Percentiles rank a stretch among this genome's conserved stretches.
Evolutionary conservation across 2,113 vertebrate genomes (phyloP).

Genomic region (Seriola aureovittata): DNA sequence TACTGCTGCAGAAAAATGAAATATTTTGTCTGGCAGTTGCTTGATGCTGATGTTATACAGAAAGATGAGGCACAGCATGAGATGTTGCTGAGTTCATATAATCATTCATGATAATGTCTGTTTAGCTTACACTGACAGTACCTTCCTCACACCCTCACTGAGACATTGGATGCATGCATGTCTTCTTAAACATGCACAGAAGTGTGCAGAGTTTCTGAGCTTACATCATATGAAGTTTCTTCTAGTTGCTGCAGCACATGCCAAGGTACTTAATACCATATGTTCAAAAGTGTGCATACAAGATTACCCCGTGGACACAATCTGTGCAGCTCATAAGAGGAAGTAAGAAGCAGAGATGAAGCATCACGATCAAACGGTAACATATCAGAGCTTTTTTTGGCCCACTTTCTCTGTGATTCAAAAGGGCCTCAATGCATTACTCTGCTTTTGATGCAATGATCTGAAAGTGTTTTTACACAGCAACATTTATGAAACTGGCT

Average conservation of each 20-base stretch:
- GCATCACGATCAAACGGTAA: slow-evolving; percentile 64
- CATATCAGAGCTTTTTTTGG: slow-evolving; percentile 68
- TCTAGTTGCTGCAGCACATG: slow-evolving; percentile 30
- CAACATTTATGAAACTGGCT: slow-evolving; percentile 12
- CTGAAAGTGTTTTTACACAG: slow-evolving; percentile 44
- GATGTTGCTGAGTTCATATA: neutral
- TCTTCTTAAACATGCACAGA: neutral
- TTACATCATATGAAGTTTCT: slow-evolving; percentile 18
- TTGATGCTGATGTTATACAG: slow-evolving; percentile 1
- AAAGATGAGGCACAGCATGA: neutral
- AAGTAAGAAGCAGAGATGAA: slow-evolving; percentile 67
- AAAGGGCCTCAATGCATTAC: slow-evolving; percentile 30
- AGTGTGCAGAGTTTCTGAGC: neutral
- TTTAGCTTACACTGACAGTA: neutral
- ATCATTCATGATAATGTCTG: neutral
- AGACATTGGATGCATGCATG: neutral
- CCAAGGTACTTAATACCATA: slow-evolving; percentile 48
- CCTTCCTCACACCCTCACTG: neutral
- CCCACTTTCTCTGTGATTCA: slow-evolving; percentile 68
- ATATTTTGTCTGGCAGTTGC: neutral
- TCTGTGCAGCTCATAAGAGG: slow-evolving; percentile 64
- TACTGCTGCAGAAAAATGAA: slow-evolving; percentile 9
- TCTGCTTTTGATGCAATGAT: slow-evolving; percentile 59
- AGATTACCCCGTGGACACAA: slow-evolving; percentile 72
- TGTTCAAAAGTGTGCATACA: slow-evolving; percentile 63